These are phyloP conservation scores for Argyresthia albistria DNA, from an alignment of 2,888 invertebrate species.

Conservation along the genomic window DNA sequence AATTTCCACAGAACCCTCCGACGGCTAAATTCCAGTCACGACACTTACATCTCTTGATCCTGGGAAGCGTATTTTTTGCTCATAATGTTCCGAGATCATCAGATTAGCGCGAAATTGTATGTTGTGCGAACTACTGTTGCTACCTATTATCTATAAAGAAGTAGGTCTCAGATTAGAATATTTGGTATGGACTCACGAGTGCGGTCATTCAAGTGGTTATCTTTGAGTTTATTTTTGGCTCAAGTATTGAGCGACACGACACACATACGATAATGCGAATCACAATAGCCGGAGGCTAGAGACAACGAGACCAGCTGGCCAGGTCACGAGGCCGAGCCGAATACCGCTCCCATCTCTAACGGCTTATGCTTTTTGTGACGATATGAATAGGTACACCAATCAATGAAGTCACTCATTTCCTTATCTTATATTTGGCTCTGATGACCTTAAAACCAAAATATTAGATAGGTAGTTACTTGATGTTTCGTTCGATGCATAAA, in stretches of 20 bases:
- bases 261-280: constrained; percentile 6
- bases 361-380: constrained; percentile 14
- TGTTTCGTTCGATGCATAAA: no score
- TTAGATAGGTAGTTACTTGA: no score
- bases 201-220: constrained; percentile 4
- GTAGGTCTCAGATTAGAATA: no score
- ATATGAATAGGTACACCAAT: no score
- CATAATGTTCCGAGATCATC: constrained; percentile 12
- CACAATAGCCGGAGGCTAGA: constrained; percentile 27
- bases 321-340: constrained; percentile 23
- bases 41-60: constrained; percentile 19
- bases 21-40: constrained; percentile 42
- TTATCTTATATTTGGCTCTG: no score
- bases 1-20: constrained; percentile 27
- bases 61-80: constrained; percentile 21
- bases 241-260: constrained; percentile 1
- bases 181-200: no score
- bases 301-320: constrained; percentile 33
- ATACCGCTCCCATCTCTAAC: constrained; percentile 17
- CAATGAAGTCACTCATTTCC: no score
- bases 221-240: not conserved
- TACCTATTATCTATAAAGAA: no score
- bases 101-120: no score
- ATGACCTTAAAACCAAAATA: no score
- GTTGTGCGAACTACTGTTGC: no score